Evolutionary conservation across 2,113 vertebrate species (phyloP), one percentile per base, ranked within the genome.

Genomic region (Lagopus muta): DNA sequence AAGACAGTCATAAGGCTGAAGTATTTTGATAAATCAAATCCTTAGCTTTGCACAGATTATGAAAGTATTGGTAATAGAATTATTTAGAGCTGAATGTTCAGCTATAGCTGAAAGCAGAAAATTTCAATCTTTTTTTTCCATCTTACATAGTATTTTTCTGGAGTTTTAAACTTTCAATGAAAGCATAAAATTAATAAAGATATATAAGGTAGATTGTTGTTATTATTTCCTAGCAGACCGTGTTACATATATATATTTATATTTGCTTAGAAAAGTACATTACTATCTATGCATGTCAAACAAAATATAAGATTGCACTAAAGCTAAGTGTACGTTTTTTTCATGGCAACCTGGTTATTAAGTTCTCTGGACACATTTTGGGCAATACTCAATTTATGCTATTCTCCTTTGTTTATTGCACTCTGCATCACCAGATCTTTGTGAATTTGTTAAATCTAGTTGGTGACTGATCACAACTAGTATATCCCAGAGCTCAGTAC

Each of bases 351-450:
- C 66, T 78, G 17, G 13, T 58, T 82, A 78, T 55, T 77, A 66
- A 83, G 30, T 89, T 89, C 64, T 86, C 61, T 79, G 55, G 48
- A 73, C 27, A 87, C 5, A 40, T 78, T 80, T 90, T 86, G 73
- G 58, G 34, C 17, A 34, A 45, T 57, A 89, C 85, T 92, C 72
- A 87, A 13, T 28, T 81, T 70, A 70, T 20, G 8, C 58, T 93
- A 11, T 55, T 24, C 43, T 69, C 34, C 42, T 93, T 73, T 78
- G 8, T 45, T 82, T 88, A 65, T 93, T 77, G 30, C 15, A 62
- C 22, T 83, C 70, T 71, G 6, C 61, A 47, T 75, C 93, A 85
- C 52, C 25, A 50, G 70, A 72, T 36, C 57, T 64, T 62, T 67
- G 78, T 62, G 61, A 62, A 40, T 27, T 25, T 38, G 36, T 62